Conservation (phyloP, 2,113 vertebrate species). For the Hippopotamus amphibius region DNA sequence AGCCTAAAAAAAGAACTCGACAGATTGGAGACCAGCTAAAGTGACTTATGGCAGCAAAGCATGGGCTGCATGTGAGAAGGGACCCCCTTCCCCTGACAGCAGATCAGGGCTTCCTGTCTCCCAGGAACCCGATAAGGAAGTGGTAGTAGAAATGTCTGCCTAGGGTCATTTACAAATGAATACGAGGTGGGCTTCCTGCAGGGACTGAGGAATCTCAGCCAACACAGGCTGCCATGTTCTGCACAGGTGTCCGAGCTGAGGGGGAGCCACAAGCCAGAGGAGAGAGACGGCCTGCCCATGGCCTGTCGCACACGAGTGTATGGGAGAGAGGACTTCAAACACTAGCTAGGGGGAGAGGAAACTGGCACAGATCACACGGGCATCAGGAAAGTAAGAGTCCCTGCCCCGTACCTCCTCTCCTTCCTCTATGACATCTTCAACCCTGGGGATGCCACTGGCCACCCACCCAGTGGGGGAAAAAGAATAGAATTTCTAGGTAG, state of each 20-base stretch:
- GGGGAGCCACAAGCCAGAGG: no score
- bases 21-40: neutral
- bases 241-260: neutral
- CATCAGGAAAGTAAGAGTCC: neutral
- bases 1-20: neutral
- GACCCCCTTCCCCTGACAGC: neutral
- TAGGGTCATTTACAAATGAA: neutral
- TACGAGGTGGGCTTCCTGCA: neutral
- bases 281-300: fast-evolving
- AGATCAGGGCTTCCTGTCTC: neutral
- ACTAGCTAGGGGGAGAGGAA: neutral
- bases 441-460: neutral
- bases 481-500: neutral
- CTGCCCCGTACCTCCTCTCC: neutral
- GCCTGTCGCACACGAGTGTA: fast-evolving
- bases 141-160: neutral
- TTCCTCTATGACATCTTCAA: neutral
- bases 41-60: neutral
- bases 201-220: neutral
- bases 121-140: neutral
- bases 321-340: neutral
- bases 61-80: neutral
- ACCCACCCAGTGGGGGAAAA: neutral
- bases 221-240: neutral
- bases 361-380: neutral